Base-by-base conservation (phyloP, 2,797 vertebrate species). In the Neopelma chrysocephalum region DNA sequence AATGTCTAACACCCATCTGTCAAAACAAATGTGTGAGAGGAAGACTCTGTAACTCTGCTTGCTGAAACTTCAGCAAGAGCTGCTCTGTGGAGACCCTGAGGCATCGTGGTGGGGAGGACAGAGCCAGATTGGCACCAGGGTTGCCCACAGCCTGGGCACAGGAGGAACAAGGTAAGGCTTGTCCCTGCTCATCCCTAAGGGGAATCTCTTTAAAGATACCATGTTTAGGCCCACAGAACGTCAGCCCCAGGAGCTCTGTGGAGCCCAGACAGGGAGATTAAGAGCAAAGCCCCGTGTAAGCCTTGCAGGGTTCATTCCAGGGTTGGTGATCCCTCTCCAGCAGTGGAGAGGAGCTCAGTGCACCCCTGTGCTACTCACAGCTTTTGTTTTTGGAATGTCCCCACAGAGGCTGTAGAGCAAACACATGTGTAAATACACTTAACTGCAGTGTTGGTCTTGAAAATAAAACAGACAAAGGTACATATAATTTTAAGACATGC, bases 221-320 rank as follows among this genome's bases (percentile, higher is more conserved):
- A 3, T 5, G 17, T 31, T 92, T 51, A 76, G 38, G 20, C 40
- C n/a, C 56, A 54, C 0, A 17, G 40, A 45, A 91, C 83, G 65
- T 42, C 62, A 81, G 36, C 29, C 47, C 21, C 51, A 62, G 87
- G 77, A 89, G 92, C 61, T 84, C 83, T 15, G 50, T 12, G 47
- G 58, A 93, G 75, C 70, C 66, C 82, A 93, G 95, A 94, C 75
- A 1, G 75, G 31, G 47, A 79, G 95, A 93, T 92, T 93, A 89
- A 62, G 75, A 94, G 65, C 78, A 96, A 95, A 96, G 87, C 93
- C 66, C 68, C 6, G 1, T 4, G 65, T 95, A 84, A 96, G 89
- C 81, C 82, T 69, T 9, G 26, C 60, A 68, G 93, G 31, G 93
- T 76, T 96, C 91, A 94, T 17, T 20, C n/a, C 0, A 20, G 68